Base-by-base conservation (phyloP, 2,888 invertebrate species). In the Scaptomyza polygonia region DNA sequence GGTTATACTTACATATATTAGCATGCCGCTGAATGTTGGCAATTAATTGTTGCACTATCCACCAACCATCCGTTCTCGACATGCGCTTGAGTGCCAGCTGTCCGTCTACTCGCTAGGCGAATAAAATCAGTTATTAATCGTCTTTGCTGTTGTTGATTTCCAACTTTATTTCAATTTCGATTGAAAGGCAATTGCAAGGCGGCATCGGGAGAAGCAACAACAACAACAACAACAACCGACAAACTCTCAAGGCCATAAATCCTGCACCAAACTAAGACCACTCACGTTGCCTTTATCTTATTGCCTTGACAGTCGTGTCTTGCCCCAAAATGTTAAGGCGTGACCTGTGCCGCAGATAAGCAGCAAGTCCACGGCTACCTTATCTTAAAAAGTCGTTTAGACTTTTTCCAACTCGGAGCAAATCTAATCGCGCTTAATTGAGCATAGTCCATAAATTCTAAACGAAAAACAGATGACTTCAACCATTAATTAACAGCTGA, bases 1-100 rank as follows among this genome's bases (percentile, higher is more conserved):
- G 79, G 81, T 69, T 86, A 79, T 79, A 83, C 86, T 79, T 86
- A 79, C 86, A 83, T 86, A 79, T 79, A 83, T 84, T 79, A 83
- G 80, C 86, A 83, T 86, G 68, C 69, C 72, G 77, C 69, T 67
- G 79, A 77, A 70, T 84, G 70, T 51, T 66, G 79, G 80, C 80
- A 80, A 83, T 83, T 83, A 83, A 83, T 77, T 67, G 70, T 48
- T 49, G 62, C 44, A 53, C 49, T 5, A 16, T 11, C n/a, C 34
- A 7, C 14, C 11, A 25, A 0, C 11, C 49, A n/a, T 36, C 36
- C 55, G 32, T 29, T 11, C 39, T 61, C 67, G 69, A 65, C 65
- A 39, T 56, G 65, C 65, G 61, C 67, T 61, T 69, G 74, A 77
- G 49, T 79, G 73, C 72, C 71, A 71, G 73, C 75, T 73, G 77